Conservation (phyloP, 2,888 invertebrate genomes). For the Polymixis flavicincta region DNA sequence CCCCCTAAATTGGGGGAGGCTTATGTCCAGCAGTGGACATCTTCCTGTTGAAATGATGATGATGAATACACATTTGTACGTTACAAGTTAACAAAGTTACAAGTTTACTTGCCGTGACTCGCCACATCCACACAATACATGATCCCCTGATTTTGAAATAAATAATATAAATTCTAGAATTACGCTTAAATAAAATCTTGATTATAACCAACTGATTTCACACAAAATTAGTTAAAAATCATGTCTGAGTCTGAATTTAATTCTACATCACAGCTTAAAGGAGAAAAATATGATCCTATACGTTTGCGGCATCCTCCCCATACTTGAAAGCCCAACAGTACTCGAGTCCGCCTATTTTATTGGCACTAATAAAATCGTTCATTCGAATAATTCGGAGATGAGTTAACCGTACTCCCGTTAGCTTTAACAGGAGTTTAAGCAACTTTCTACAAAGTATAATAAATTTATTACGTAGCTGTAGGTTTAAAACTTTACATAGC, state of each 20-base stretch:
- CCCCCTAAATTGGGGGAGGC: too few relatives aligned
- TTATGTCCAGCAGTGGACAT: too few relatives aligned
- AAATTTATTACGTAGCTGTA: neutral
- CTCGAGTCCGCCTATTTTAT: conserved; percentile 62
- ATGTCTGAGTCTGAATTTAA: neutral
- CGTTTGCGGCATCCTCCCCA: conserved; percentile 32
- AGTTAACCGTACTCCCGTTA: conserved; percentile 44
- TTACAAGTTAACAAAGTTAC: too few relatives aligned
- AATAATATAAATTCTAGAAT: neutral
- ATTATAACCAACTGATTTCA: neutral
- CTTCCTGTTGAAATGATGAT: too few relatives aligned
- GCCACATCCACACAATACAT: too few relatives aligned
- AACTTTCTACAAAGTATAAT: conserved; percentile 42
- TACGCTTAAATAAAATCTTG: neutral
- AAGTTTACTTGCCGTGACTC: too few relatives aligned
- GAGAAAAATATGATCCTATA: conserved; percentile 15
- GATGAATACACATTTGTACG: too few relatives aligned
- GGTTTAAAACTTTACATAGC: neutral
- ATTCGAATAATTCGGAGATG: conserved; percentile 62
- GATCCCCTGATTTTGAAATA: too few relatives aligned
- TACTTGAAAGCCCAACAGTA: conserved; percentile 46
- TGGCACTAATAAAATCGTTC: conserved; percentile 68
- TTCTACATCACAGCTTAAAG: neutral
- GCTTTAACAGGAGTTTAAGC: conserved; percentile 34
- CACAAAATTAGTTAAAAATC: neutral